phyloP scores from a whole-genome alignment of 2,888 invertebrate species.

The Prosapia bicincta region DNA sequence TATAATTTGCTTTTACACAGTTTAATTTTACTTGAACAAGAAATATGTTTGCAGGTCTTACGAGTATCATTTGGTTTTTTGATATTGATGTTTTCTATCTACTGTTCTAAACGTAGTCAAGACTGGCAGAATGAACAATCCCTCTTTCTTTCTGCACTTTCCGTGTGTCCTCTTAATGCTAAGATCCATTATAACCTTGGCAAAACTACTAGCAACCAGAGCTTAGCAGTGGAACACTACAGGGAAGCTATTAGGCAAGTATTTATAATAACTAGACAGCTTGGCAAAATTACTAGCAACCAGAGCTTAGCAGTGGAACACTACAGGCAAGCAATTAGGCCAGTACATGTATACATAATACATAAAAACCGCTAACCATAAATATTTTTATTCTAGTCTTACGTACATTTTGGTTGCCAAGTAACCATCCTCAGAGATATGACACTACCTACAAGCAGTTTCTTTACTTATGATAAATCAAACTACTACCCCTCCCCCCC shows the following conservation, averaged over 20 bases:
- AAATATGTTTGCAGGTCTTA: neutral
- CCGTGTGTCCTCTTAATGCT: slow-evolving; percentile 90
- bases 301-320: slow-evolving; percentile 65
- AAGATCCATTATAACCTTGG: slow-evolving; percentile 93
- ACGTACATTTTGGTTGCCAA: too few species aligned
- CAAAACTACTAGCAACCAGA: slow-evolving; percentile 74
- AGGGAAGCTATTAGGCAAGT: slow-evolving; percentile 67
- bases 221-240: slow-evolving; percentile 74
- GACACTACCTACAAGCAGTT: too few species aligned
- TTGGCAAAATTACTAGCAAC: slow-evolving; percentile 84
- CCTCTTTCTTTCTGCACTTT: slow-evolving; percentile 76
- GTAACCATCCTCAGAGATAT: too few species aligned
- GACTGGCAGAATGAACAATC: slow-evolving; percentile 80
- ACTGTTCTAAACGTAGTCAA: slow-evolving; percentile 58
- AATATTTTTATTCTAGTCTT: too few species aligned
- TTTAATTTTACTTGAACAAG: too few species aligned
- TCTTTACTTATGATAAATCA: too few species aligned
- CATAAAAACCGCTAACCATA: too few species aligned
- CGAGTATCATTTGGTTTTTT: slow-evolving; percentile 34
- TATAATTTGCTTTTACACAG: too few species aligned
- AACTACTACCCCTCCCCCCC: too few species aligned
- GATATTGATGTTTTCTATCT: slow-evolving; percentile 43
- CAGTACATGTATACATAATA: too few species aligned
- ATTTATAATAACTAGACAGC: too few species aligned
- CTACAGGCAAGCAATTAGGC: slow-evolving; percentile 75